Conservation (phyloP, 2,888 invertebrate genomes). For the Drosophila niveifrons region DNA sequence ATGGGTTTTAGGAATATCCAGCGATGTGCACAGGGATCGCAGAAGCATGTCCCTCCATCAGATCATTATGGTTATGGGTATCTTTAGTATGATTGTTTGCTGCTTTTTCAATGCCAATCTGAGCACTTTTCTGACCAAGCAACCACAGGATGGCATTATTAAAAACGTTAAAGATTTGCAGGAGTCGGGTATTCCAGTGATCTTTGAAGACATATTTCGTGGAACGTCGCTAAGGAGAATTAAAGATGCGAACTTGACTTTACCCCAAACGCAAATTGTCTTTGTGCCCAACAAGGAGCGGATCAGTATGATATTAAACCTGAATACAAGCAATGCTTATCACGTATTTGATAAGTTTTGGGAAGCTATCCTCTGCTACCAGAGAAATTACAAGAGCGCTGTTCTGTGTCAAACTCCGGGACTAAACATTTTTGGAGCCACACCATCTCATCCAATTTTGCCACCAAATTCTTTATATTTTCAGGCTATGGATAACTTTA, state of each 20-base stretch:
- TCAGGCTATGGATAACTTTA: background rate
- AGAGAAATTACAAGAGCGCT: background rate
- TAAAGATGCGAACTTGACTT: no score
- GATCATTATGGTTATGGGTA: conserved; percentile 37
- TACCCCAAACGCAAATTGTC: background rate
- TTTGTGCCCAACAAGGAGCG: background rate
- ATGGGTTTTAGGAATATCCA: conserved; percentile 39
- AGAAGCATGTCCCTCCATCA: conserved; percentile 34
- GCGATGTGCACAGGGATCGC: conserved; percentile 1
- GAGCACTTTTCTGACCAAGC: conserved; percentile 43
- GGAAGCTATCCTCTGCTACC: background rate
- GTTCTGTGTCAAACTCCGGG: background rate
- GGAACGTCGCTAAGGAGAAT: no score
- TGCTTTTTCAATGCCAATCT: conserved; percentile 52
- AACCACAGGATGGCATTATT: conserved; percentile 1
- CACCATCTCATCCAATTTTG: background rate
- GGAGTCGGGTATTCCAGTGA: conserved; percentile 22
- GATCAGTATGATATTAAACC: background rate
- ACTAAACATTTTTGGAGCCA: background rate
- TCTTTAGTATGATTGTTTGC: conserved; percentile 41
- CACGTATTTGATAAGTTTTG: background rate
- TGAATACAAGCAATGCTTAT: background rate
- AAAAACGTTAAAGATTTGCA: conserved; percentile 30
- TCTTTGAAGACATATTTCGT: background rate
- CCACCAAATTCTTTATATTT: background rate